These are phyloP conservation scores for Antedon bifida DNA, from an alignment of 35 echinoderm and acorn worm species.

Conservation along the genomic window DNA sequence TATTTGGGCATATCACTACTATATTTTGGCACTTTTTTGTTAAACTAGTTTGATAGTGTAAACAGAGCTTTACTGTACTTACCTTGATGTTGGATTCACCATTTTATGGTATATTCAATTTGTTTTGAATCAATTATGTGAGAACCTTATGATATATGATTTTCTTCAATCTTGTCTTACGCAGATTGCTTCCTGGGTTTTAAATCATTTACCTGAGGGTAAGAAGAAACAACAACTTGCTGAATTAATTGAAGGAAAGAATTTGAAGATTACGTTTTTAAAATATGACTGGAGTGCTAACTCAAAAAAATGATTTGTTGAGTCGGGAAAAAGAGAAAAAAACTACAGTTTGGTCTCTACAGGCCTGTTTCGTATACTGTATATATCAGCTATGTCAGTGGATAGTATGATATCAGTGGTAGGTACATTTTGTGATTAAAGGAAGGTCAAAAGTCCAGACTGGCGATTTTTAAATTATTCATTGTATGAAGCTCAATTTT, in stretches of 20 bases:
- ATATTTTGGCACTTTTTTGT: neutral
- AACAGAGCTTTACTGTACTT: too few relatives aligned
- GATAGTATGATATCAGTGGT: too few relatives aligned
- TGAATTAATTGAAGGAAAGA: conserved; percentile 30
- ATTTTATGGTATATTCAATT: neutral
- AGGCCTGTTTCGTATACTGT: too few relatives aligned
- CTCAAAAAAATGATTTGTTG: conserved; percentile 45
- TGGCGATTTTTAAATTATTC: too few relatives aligned
- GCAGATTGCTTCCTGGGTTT: conserved; percentile 50
- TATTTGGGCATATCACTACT: neutral
- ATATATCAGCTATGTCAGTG: too few relatives aligned
- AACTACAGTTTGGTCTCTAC: too few relatives aligned
- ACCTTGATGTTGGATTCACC: neutral
- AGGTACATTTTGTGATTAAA: too few relatives aligned
- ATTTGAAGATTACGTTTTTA: conserved; percentile 52
- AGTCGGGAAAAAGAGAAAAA: too few relatives aligned
- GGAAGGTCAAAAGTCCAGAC: too few relatives aligned
- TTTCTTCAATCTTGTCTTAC: neutral
- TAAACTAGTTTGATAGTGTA: too few relatives aligned
- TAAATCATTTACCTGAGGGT: conserved; percentile 44
- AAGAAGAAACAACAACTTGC: conserved; percentile 45
- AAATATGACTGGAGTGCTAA: conserved; percentile 83
- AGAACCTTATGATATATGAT: too few relatives aligned
- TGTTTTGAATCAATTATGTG: neutral
- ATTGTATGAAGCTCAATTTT: too few relatives aligned